Percentiles rank a stretch among this genome's conserved stretches.
These are phyloP conservation scores for Heliconius himera DNA, from an alignment of 1,140 invertebrate genomes.

Conservation along the genomic window DNA sequence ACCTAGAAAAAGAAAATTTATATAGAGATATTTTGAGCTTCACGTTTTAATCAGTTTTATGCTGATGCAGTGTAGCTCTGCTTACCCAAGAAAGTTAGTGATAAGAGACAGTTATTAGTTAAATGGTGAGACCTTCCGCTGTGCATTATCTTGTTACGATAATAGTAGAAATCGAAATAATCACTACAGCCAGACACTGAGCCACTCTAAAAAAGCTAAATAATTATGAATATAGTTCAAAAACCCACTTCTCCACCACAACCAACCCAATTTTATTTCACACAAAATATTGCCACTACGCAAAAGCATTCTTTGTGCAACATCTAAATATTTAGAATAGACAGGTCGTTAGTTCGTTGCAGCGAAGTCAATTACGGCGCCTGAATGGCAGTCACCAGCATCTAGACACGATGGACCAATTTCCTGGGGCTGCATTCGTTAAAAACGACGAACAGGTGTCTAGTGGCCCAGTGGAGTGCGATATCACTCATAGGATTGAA, in stretches of 20 bases:
- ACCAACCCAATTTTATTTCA: slow-evolving; percentile 16
- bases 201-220: too few species aligned
- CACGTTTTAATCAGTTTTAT: too few species aligned
- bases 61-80: too few species aligned
- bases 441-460: slow-evolving; percentile 26
- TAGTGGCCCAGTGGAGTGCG: not conserved
- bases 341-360: slow-evolving; percentile 20
- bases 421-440: slow-evolving; percentile 30
- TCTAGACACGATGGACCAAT: slow-evolving; percentile 25
- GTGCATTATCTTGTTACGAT: too few species aligned
- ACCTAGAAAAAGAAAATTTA: too few species aligned
- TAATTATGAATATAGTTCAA: too few species aligned
- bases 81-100: too few species aligned
- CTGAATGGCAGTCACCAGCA: slow-evolving; percentile 22
- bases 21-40: too few species aligned
- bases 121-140: too few species aligned
- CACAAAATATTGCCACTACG: not conserved
- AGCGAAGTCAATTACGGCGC: slow-evolving; percentile 25
- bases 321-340: slow-evolving; percentile 25
- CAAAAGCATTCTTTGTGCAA: slow-evolving; percentile 8
- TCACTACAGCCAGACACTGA: too few species aligned
- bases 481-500: not conserved
- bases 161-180: too few species aligned
- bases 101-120: too few species aligned
- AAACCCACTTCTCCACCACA: not conserved